These are phyloP conservation scores for Oryzias javanicus DNA, from an alignment of 2,113 vertebrate species.

Conservation along the genomic window DNA sequence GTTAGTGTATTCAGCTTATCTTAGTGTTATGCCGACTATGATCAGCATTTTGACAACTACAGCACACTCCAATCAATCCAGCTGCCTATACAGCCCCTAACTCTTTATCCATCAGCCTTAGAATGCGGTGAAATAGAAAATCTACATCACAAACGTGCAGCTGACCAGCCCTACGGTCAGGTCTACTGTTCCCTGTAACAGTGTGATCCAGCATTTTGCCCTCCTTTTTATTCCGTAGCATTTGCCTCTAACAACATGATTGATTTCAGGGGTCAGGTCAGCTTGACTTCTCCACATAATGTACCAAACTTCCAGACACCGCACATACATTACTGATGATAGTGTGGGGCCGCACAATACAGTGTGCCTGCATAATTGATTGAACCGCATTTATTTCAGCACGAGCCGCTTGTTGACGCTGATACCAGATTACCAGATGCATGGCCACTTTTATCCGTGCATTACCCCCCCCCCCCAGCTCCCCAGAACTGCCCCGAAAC, in stretches of 20 bases:
- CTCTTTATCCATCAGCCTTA: no score
- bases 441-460: constrained; percentile 34
- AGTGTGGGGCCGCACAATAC: constrained; percentile 9
- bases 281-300: constrained; percentile 14
- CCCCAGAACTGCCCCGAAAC: constrained; percentile 40
- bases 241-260: constrained; percentile 13
- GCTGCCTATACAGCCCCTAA: no score
- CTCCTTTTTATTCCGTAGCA: constrained; percentile 1
- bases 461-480: constrained; percentile 14
- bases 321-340: constrained; percentile 42
- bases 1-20: no score
- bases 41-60: no score
- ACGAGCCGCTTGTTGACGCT: constrained; percentile 4
- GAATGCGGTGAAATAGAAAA: no score
- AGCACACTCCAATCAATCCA: no score
- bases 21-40: no score
- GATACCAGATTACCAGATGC: constrained; percentile 29
- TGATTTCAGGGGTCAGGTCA: constrained; percentile 19
- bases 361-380: constrained; percentile 38
- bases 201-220: not conserved
- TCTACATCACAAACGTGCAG: no score
- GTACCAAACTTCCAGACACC: constrained; percentile 8
- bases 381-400: constrained; percentile 34
- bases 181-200: not conserved
- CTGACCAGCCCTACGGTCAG: no score